Evolutionary conservation across 2,888 invertebrate species (phyloP).

Genomic region (Andrena bicolor): DNA sequence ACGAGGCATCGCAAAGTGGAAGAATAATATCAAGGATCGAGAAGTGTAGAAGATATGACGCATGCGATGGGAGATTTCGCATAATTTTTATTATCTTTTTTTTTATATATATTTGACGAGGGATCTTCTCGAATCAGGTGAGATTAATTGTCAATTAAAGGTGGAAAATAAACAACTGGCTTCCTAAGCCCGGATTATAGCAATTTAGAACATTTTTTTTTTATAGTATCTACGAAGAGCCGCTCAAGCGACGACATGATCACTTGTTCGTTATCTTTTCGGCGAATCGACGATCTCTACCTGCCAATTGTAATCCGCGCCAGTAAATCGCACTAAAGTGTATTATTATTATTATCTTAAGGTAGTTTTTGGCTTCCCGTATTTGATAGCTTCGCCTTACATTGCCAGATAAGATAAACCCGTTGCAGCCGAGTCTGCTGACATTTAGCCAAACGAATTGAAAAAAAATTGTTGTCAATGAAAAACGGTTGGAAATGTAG

Average conservation of each 20-base stretch:
- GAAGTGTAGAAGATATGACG: not conserved
- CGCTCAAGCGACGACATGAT: not conserved
- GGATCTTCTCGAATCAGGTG: not conserved
- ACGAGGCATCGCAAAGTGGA: too few species aligned
- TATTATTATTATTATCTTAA: slow-evolving; percentile 20
- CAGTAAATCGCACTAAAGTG: slow-evolving; percentile 31
- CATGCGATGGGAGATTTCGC: not conserved
- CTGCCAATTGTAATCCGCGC: slow-evolving; percentile 24
- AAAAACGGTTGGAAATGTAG: not conserved
- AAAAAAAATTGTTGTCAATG: slow-evolving; percentile 9
- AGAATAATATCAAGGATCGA: too few species aligned
- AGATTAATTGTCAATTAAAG: not conserved
- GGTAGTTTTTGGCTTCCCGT: slow-evolving; percentile 33
- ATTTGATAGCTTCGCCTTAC: slow-evolving; percentile 37
- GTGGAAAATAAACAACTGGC: slow-evolving; percentile 3
- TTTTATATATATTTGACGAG: not conserved
- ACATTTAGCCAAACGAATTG: not conserved
- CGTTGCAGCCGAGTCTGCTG: slow-evolving; percentile 6
- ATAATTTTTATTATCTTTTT: not conserved
- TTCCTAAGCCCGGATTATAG: slow-evolving; percentile 12
- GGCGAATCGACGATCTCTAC: slow-evolving; percentile 14
- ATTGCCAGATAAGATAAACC: slow-evolving; percentile 63
- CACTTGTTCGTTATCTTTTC: slow-evolving; percentile 32
- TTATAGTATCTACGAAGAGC: not conserved
- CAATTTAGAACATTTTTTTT: slow-evolving; percentile 6